Conservation (phyloP, 2,888 invertebrate species). For the Diachrysia chrysitis region DNA sequence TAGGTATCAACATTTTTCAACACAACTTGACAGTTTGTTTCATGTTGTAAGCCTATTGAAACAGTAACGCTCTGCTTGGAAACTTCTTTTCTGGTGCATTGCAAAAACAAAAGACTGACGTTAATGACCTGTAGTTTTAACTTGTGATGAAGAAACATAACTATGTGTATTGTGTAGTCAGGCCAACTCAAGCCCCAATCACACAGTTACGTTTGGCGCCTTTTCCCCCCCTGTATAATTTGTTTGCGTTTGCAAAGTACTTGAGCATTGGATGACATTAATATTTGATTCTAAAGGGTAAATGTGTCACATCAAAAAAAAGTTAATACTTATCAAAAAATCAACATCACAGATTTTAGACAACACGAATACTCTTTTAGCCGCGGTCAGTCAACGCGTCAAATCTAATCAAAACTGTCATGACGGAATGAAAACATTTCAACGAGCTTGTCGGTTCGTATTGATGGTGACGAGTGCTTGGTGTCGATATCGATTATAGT, state of each 20-base stretch:
- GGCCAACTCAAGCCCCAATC: not conserved
- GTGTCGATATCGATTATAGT: constrained; percentile 58
- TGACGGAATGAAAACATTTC: constrained; percentile 61
- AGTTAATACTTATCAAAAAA: constrained; percentile 23
- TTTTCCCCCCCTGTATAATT: not conserved
- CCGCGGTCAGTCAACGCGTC: constrained; percentile 52
- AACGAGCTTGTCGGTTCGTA: constrained; percentile 59
- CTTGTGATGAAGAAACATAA: not conserved
- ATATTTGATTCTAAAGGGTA: not conserved
- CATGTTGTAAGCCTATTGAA: not conserved
- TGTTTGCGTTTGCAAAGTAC: constrained; percentile 1
- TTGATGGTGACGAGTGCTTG: constrained; percentile 48
- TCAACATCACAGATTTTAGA: constrained; percentile 46
- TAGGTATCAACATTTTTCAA: not conserved
- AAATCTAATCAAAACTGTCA: constrained; percentile 57
- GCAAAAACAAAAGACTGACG: not conserved
- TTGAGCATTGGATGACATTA: not conserved
- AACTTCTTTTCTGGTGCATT: not conserved
- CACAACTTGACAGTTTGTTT: not conserved
- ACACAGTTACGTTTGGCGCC: not conserved
- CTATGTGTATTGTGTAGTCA: too few species aligned
- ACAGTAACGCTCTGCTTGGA: constrained; percentile 3
- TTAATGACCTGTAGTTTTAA: not conserved
- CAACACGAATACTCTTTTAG: constrained; percentile 54
- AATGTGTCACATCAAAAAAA: constrained; percentile 14